phyloP scores from a whole-genome alignment of 2,888 invertebrate genomes.

The Venusia cambrica region DNA sequence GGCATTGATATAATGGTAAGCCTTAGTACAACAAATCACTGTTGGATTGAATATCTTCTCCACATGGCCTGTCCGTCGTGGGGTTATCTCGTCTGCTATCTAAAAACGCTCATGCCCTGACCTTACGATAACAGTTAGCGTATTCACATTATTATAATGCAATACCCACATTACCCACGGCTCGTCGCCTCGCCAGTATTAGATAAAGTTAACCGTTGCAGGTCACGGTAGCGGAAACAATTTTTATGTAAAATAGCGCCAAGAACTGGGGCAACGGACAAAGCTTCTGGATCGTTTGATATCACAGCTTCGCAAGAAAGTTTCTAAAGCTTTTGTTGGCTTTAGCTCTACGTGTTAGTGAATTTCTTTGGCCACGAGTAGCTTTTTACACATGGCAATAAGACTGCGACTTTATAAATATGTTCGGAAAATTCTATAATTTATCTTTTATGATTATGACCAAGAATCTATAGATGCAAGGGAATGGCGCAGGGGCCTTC shows the following conservation, averaged over 20 bases:
- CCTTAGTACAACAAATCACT: slow-evolving; percentile 24
- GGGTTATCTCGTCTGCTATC: slow-evolving; percentile 42
- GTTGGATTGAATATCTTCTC: slow-evolving; percentile 16
- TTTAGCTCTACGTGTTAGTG: too few species aligned
- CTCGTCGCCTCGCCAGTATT: slow-evolving; percentile 26
- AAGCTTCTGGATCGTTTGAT: slow-evolving; percentile 7
- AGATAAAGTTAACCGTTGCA: slow-evolving; percentile 15
- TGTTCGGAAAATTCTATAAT: slow-evolving; percentile 6
- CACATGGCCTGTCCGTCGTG: slow-evolving; percentile 11
- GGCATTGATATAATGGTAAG: slow-evolving; percentile 12
- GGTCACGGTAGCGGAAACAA: slow-evolving; percentile 10
- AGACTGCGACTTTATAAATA: slow-evolving; percentile 2
- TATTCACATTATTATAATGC: slow-evolving; percentile 32
- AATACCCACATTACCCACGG: slow-evolving; percentile 33
- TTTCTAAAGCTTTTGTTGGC: slow-evolving; percentile 5
- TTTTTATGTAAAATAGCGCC: slow-evolving; percentile 8
- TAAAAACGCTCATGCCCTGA: slow-evolving; percentile 43
- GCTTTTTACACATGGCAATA: too few species aligned
- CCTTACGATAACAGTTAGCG: slow-evolving; percentile 19
- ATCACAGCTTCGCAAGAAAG: slow-evolving; percentile 7
- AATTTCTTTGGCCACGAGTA: too few species aligned
- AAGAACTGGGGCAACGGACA: slow-evolving; percentile 10
- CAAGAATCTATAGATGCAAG: slow-evolving; percentile 26
- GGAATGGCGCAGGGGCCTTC: slow-evolving; percentile 34
- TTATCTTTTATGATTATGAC: slow-evolving; percentile 14